Evolutionary conservation across 2,113 vertebrate genomes (phyloP), one percentile per base, ranked within the genome.

Genomic region (Heterochromis multidens): DNA sequence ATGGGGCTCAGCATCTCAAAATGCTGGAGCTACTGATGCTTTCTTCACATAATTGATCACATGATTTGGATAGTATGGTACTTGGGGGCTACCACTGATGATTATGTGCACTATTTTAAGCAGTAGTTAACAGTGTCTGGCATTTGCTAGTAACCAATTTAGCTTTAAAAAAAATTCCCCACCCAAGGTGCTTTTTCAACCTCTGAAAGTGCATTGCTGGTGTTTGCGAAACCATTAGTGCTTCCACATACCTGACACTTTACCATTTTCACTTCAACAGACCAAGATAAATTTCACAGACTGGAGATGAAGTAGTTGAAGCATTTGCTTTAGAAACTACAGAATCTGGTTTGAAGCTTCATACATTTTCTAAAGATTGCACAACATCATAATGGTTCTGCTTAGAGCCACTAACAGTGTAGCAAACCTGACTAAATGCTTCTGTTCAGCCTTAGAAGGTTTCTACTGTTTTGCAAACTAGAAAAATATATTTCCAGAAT

Each of bases 191-290:
- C 31, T 72, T 63, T 72, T 90, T 80, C 16, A 88, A 33, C 70
- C 74, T 83, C 86, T 83, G 59, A 85, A 61, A 77, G 84, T 76
- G 40, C 70, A 90, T 74, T 88, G 80, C 82, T 81, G 74, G 91
- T 86, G 82, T 92, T 91, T 85, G 80, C 82, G 82, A 89, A 93
- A 80, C 86, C 87, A 89, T 88, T 85, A 89, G 62, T 83, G 78
- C 86, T 84, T 89, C 79, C 56, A 78, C 46, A 80, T 62, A 87
- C 81, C 87, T 87, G 80, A 46, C 79, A 61, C 77, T 86, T 85
- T 84, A 84, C 65, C 72, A 86, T 85, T 37, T 70, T 78, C 29
- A 37, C 57, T 89, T 63, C n/a, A 90, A 65, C 40, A 77, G 79
- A 86, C 78, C 88, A 65, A 91, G 77, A 86, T 87, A 84, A 27